Evolutionary conservation across 2,113 vertebrate species (phyloP), one percentile per base, ranked within the genome.

Genomic region (Cricetomys ansorgei): DNA sequence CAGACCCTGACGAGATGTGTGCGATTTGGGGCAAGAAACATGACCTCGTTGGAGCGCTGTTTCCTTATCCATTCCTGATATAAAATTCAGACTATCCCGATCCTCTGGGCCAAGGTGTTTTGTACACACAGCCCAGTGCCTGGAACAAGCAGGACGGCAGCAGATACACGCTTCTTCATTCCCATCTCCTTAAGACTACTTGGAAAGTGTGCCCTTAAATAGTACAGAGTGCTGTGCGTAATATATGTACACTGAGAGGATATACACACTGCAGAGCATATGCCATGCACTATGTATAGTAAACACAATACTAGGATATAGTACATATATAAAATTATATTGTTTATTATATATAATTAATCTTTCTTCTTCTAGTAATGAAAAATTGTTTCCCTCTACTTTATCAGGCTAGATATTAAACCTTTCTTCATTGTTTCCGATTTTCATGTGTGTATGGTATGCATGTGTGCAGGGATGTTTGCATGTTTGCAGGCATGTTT

Each of bases 61-160:
- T 75, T 88, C 50, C 55, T 75, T 55, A 50, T 64, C 62, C 53
- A 4, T 53, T 75, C 62, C 1, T 19, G 34, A 34, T 19, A 55
- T 12, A 88, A 85, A 89, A 59, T 45, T 73, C 21, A 23, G 62
- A 84, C 0, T 34, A 29, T 23, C 10, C 45, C 2, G 19, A 62
- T 27, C 34, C 1, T 7, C 27, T 1, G 4, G 10, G 19, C 34
- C 29, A 13, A 77, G 55, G 15, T 11, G 12, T 72, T 7, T 40
- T 1, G 34, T 1, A 3, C 0, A 0, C 31, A 12, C 5, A 8
- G 34, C 21, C 1, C 19, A 19, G 62, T 0, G 17, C 31, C 53
- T 16, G 27, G 10, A 45, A 3, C 0, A 29, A 25, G 73, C 12
- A 1, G 70, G 34, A 62, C 84, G 57, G 29, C 45, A 59, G 1